phyloP scores from a whole-genome alignment of 2,888 invertebrate genomes.

The Cosmorhoe ocellata region DNA sequence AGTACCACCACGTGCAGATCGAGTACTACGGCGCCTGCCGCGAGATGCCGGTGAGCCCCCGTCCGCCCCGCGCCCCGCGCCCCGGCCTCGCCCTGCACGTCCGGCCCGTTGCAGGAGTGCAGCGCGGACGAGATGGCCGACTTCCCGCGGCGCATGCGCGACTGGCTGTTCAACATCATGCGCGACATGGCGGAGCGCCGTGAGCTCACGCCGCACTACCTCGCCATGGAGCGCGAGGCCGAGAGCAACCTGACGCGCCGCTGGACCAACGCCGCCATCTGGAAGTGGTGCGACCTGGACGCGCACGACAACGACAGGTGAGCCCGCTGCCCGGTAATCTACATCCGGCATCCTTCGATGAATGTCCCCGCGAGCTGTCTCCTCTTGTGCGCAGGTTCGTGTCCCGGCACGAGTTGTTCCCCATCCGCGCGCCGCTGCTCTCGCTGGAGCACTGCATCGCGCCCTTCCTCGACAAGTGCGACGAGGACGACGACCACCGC shows the following conservation, averaged over 20 bases:
- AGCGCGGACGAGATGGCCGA: constrained; percentile 93
- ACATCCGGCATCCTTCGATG: too few relatives aligned
- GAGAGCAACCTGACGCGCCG: constrained; percentile 92
- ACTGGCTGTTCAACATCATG: constrained; percentile 99
- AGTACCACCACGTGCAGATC: constrained; percentile 94
- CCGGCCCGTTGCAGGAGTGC: constrained; percentile 85
- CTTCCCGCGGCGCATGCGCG: constrained; percentile 98
- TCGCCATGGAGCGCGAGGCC: constrained; percentile 94
- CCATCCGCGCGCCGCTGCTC: constrained; percentile 96
- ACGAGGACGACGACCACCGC: constrained; percentile 93
- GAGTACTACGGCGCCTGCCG: constrained; percentile 96
- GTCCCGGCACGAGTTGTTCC: constrained; percentile 97
- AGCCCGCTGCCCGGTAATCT: too few relatives aligned
- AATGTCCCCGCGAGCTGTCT: too few relatives aligned
- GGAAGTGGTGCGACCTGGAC: constrained; percentile 99
- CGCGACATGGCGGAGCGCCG: constrained; percentile 94
- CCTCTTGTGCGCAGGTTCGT: constrained; percentile 83
- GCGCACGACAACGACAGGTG: constrained; percentile 94
- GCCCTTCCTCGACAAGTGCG: constrained; percentile 96
- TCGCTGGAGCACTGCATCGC: constrained; percentile 98
- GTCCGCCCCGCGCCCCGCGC: too few relatives aligned
- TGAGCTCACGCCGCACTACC: constrained; percentile 91
- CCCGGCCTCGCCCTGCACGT: too few relatives aligned
- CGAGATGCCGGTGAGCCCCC: constrained; percentile 84
- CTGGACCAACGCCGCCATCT: constrained; percentile 96